Evolutionary conservation across 2,888 invertebrate species (phyloP).

Genomic region (Scelioninae gen. 1): DNA sequence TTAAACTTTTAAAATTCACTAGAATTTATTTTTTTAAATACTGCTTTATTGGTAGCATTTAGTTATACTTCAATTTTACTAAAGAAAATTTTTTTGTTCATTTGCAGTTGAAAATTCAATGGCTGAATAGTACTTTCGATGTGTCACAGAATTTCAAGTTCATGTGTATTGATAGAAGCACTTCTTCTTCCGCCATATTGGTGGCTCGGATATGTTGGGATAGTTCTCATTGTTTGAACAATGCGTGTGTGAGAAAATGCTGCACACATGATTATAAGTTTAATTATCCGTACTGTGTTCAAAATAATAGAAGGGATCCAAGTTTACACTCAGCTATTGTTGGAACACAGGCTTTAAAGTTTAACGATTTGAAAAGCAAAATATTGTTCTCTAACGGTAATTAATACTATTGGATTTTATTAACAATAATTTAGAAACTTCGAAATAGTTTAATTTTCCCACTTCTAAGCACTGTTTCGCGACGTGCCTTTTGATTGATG

Average conservation of each 20-base stretch:
- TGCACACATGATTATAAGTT: not conserved
- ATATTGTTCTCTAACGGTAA: not conserved
- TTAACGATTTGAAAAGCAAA: not conserved
- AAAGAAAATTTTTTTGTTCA: not conserved
- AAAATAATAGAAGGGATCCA: not conserved
- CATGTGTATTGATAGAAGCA: slow-evolving; percentile 42
- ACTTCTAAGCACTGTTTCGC: too few relatives aligned
- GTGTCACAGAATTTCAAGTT: slow-evolving; percentile 26
- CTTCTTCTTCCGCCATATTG: slow-evolving; percentile 27
- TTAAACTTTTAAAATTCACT: too few relatives aligned
- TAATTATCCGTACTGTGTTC: not conserved
- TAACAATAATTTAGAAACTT: too few relatives aligned
- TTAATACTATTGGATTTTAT: not conserved
- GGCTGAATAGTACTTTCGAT: slow-evolving; percentile 47
- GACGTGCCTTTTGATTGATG: too few relatives aligned
- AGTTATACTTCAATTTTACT: too few relatives aligned
- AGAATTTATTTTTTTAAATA: too few relatives aligned
- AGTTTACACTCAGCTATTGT: not conserved
- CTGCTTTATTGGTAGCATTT: too few relatives aligned
- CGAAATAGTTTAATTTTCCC: too few relatives aligned
- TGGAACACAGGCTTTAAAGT: not conserved
- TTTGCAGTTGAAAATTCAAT: slow-evolving; percentile 21
- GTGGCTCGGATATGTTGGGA: slow-evolving; percentile 42
- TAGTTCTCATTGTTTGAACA: slow-evolving; percentile 18
- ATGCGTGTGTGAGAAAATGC: slow-evolving; percentile 30